Conservation (phyloP, 2,797 vertebrate species). For the Microctenopoma steveboyesi region DNA sequence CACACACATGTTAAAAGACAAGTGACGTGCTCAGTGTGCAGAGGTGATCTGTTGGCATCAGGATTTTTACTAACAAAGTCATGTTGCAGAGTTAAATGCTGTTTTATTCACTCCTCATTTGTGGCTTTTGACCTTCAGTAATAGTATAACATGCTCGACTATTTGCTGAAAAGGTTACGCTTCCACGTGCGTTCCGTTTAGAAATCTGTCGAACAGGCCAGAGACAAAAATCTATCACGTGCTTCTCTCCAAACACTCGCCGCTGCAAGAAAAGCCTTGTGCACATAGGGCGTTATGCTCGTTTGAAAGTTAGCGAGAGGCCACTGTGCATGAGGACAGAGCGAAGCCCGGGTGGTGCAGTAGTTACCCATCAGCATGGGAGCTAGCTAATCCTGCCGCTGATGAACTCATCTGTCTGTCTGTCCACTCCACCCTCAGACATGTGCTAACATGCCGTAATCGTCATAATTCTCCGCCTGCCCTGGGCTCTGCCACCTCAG, state of each 20-base stretch:
- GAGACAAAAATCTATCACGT: neutral
- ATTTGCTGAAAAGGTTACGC: neutral
- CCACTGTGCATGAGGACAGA: slow-evolving; percentile 70
- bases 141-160: neutral
- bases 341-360: slow-evolving; percentile 71
- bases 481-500: slow-evolving; percentile 85
- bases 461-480: slow-evolving; percentile 93
- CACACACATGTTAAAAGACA: slow-evolving; percentile 74
- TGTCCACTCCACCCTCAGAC: slow-evolving; percentile 92
- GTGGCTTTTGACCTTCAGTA: slow-evolving; percentile 41
- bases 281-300: slow-evolving; percentile 61
- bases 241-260: neutral
- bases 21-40: slow-evolving; percentile 39
- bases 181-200: neutral
- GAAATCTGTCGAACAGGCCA: neutral
- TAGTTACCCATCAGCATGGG: slow-evolving; percentile 93
- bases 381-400: slow-evolving; percentile 90
- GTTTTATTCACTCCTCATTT: neutral
- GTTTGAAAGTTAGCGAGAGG: slow-evolving; percentile 71
- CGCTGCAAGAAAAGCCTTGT: slow-evolving; percentile 38
- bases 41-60: slow-evolving; percentile 63
- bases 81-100: slow-evolving; percentile 59
- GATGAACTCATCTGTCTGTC: slow-evolving; percentile 96
- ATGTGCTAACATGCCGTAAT: slow-evolving; percentile 98
- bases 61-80: slow-evolving; percentile 55